Evolutionary conservation across 2,797 vertebrate species (phyloP).

Genomic region (Neosilurus hyrtlii): DNA sequence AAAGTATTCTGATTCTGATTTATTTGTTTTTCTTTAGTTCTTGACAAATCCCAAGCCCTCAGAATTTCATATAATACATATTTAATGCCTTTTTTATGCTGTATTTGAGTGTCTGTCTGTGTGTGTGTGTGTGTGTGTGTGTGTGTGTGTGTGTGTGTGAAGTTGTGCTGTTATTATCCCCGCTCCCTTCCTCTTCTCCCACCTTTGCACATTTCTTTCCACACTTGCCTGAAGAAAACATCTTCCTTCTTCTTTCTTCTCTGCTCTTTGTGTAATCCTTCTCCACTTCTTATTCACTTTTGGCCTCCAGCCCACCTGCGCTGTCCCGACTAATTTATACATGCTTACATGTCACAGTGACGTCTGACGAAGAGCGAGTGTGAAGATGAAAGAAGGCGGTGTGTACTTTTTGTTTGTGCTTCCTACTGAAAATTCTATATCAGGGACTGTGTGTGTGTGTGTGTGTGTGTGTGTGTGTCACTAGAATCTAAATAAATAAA

Average conservation of each 20-base stretch:
- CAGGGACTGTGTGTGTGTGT: no score
- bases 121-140: neutral
- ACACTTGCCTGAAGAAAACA: conserved; percentile 53
- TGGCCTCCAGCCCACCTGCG: neutral
- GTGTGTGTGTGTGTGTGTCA: no score
- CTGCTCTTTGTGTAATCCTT: conserved; percentile 38
- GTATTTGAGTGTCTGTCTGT: no score
- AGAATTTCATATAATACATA: conserved; percentile 7
- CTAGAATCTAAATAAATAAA: no score
- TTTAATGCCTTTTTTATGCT: conserved; percentile 20
- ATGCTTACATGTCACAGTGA: neutral
- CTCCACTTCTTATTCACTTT: conserved; percentile 44
- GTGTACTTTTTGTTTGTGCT: neutral
- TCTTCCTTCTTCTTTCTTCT: conserved; percentile 4
- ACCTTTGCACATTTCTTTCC: conserved; percentile 53
- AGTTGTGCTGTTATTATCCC: neutral
- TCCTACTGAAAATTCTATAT: neutral
- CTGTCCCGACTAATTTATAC: neutral
- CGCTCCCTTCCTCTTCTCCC: conserved; percentile 42
- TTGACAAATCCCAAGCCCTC: neutral
- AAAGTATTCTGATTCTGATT: no score
- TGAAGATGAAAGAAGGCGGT: conserved; percentile 22
- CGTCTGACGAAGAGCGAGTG: neutral
- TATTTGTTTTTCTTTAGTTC: neutral
- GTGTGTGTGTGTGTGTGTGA: neutral